phyloP scores from a whole-genome alignment of 2,113 vertebrate species.

The Dascyllus trimaculatus region DNA sequence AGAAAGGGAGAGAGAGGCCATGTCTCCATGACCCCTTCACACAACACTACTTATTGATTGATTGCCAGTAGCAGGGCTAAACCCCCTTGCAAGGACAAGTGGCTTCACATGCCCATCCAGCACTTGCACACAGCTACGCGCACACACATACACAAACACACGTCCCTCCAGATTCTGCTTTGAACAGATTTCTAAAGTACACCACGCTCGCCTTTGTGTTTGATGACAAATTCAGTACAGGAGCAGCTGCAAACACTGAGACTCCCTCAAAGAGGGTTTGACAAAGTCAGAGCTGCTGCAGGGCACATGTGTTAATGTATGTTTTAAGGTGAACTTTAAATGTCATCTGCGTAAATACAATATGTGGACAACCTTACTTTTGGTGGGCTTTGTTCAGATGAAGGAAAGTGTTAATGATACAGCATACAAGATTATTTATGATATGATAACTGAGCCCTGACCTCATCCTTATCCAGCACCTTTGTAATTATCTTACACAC shows the following conservation, averaged over 20 bases:
- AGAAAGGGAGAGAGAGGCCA: constrained; percentile 20
- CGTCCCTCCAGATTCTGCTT: constrained; percentile 45
- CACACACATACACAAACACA: constrained; percentile 31
- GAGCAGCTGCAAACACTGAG: constrained; percentile 50
- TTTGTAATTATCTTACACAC: neutral
- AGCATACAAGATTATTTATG: neutral
- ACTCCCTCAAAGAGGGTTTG: constrained; percentile 20
- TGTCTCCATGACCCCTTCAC: constrained; percentile 64
- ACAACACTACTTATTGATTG: constrained; percentile 75
- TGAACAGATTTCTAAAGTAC: constrained; percentile 61
- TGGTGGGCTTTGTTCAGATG: neutral
- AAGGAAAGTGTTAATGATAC: neutral
- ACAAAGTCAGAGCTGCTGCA: constrained; percentile 45
- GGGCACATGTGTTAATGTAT: constrained; percentile 11
- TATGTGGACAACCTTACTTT: neutral
- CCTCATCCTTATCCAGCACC: constrained; percentile 10
- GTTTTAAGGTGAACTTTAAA: constrained; percentile 32
- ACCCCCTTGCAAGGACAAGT: constrained; percentile 74
- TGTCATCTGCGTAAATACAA: neutral
- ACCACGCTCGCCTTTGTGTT: constrained; percentile 55
- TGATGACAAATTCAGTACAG: constrained; percentile 65
- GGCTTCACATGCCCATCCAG: constrained; percentile 50
- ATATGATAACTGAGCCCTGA: neutral
- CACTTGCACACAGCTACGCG: constrained; percentile 14
- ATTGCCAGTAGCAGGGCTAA: constrained; percentile 65